phyloP scores from a whole-genome alignment of 2,888 invertebrate genomes.

The Syritta pipiens region DNA sequence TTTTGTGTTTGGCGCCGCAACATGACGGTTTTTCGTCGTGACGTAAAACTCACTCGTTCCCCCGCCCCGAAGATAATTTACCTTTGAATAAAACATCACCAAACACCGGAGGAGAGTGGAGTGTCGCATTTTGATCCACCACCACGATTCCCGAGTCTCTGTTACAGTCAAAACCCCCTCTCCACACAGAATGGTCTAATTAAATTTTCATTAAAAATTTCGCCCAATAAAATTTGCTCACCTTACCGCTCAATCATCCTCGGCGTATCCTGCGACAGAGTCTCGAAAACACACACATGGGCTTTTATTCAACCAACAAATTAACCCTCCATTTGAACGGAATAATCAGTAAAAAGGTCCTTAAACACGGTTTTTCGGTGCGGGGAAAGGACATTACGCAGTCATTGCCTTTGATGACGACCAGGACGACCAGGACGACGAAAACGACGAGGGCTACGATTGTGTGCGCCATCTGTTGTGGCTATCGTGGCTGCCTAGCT shows the following conservation, averaged over 20 bases:
- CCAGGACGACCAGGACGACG: no score
- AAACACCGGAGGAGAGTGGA: background rate
- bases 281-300: constrained; percentile 1
- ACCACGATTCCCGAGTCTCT: background rate
- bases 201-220: constrained; percentile 64
- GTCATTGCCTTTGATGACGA: constrained; percentile 27
- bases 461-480: constrained; percentile 64
- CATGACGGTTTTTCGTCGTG: no score
- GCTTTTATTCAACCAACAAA: constrained; percentile 46
- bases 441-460: no score
- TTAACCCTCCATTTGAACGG: constrained; percentile 59
- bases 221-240: constrained; percentile 47
- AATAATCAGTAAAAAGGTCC: constrained; percentile 63
- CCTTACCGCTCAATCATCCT: constrained; percentile 29
- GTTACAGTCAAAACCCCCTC: background rate
- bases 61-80: constrained; percentile 16
- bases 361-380: constrained; percentile 46
- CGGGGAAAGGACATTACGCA: constrained; percentile 15
- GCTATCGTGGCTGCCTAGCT: constrained; percentile 62
- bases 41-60: constrained; percentile 15
- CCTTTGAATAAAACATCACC: constrained; percentile 35
- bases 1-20: constrained; percentile 19
- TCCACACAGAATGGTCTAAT: constrained; percentile 33
- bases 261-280: background rate
- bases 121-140: constrained; percentile 9